These are phyloP conservation scores for Erpetoichthys calabaricus DNA, from an alignment of 2,797 vertebrate species.

Conservation along the genomic window DNA sequence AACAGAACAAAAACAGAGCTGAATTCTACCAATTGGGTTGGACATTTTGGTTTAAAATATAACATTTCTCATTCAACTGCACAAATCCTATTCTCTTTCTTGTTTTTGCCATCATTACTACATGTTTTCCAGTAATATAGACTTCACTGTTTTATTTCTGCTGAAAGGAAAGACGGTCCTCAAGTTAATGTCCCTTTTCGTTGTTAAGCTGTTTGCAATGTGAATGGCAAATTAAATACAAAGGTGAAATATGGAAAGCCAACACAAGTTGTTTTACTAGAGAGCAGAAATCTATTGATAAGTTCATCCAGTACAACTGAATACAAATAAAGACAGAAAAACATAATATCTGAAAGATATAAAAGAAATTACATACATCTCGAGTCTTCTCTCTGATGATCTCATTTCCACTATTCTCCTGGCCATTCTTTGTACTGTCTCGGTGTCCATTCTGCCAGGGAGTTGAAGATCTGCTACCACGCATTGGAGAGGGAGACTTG, in stretches of 20 bases:
- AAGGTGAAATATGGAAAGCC: constrained; percentile 11
- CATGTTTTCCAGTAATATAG: too few species aligned
- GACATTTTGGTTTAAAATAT: too few species aligned
- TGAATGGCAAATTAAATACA: constrained; percentile 7
- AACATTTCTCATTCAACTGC: too few species aligned
- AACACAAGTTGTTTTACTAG: constrained; percentile 2
- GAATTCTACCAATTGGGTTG: too few species aligned
- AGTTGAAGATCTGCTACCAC: constrained; percentile 51
- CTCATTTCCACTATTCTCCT: constrained; percentile 53
- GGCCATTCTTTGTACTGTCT: constrained; percentile 62
- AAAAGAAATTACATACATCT: constrained; percentile 86
- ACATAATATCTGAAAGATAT: constrained; percentile 28
- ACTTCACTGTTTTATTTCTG: too few species aligned
- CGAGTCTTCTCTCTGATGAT: constrained; percentile 53
- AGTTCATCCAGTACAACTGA: constrained; percentile 26
- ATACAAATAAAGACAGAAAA: constrained; percentile 17
- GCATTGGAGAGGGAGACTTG: constrained; percentile 49
- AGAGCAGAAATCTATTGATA: constrained; percentile 1
- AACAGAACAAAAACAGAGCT: too few species aligned
- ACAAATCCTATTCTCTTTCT: too few species aligned
- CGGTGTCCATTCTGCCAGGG: constrained; percentile 79
- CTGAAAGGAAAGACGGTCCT: too few species aligned
- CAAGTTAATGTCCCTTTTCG: not conserved
- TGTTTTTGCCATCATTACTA: too few species aligned
- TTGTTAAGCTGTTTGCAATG: constrained; percentile 2